These are phyloP conservation scores for Osmoderma eremita DNA, from an alignment of 2,888 invertebrate genomes.

Conservation along the genomic window DNA sequence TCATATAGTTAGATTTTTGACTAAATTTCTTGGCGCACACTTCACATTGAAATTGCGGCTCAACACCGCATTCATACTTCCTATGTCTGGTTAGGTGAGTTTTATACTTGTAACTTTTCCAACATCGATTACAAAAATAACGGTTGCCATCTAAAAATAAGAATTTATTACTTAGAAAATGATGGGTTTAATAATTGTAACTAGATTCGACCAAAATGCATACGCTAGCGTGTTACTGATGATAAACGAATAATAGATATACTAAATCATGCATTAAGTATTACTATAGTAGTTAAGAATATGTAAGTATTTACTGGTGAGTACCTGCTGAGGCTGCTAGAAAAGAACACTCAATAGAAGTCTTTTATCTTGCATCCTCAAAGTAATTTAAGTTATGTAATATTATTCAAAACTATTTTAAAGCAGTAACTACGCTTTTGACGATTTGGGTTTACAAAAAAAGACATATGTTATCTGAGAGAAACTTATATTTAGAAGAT, in stretches of 20 bases:
- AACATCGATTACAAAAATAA: slow-evolving; percentile 57
- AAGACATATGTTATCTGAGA: no score
- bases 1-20: slow-evolving; percentile 39
- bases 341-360: no score
- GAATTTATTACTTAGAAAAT: background rate
- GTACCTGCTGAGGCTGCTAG: no score
- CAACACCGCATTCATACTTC: slow-evolving; percentile 69
- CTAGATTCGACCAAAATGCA: background rate
- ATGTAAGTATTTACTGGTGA: background rate
- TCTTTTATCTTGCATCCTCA: background rate
- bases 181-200: no score
- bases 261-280: slow-evolving; percentile 12
- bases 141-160: slow-evolving; percentile 29
- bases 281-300: background rate
- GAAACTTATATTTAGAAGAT: no score
- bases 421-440: no score
- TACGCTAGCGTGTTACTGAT: background rate
- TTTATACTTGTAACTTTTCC: slow-evolving; percentile 56
- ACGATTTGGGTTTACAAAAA: no score
- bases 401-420: no score
- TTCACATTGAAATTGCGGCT: slow-evolving; percentile 59
- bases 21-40: slow-evolving; percentile 44
- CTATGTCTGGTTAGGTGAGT: slow-evolving; percentile 64
- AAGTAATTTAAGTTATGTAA: background rate
- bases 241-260: background rate